Conservation (phyloP, 2,113 vertebrate species). For the Charadrius vociferus region DNA sequence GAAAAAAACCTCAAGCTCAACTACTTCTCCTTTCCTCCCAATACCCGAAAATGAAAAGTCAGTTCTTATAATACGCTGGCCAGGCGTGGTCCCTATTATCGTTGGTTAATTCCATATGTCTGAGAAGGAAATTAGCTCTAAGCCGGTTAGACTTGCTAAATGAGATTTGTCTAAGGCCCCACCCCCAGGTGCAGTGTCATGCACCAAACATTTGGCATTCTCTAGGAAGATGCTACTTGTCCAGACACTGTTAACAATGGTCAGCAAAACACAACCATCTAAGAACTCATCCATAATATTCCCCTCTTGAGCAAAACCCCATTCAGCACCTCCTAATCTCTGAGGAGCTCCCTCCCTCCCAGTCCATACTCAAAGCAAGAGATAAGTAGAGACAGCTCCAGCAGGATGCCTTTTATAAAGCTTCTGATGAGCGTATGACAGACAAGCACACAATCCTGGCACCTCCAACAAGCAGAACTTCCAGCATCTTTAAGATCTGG, state of each 20-base stretch:
- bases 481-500: background rate
- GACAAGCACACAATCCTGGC: background rate
- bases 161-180: background rate
- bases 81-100: background rate
- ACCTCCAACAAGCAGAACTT: background rate
- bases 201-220: background rate
- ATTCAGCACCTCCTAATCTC: background rate
- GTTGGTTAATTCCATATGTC: conserved; percentile 18
- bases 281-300: background rate
- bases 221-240: background rate
- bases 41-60: background rate
- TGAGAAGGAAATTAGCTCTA: conserved; percentile 50
- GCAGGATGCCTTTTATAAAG: background rate
- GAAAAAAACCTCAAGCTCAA: background rate
- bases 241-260: background rate
- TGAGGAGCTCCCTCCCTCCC: background rate
- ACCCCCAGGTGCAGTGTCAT: background rate
- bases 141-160: background rate
- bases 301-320: background rate
- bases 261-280: background rate
- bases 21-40: background rate
- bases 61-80: background rate
- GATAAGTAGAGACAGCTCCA: rapidly evolving
- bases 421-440: background rate
- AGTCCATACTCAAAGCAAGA: background rate